Conservation (phyloP, 2,797 vertebrate genomes). For the Cryptoblepharus egeriae region DNA sequence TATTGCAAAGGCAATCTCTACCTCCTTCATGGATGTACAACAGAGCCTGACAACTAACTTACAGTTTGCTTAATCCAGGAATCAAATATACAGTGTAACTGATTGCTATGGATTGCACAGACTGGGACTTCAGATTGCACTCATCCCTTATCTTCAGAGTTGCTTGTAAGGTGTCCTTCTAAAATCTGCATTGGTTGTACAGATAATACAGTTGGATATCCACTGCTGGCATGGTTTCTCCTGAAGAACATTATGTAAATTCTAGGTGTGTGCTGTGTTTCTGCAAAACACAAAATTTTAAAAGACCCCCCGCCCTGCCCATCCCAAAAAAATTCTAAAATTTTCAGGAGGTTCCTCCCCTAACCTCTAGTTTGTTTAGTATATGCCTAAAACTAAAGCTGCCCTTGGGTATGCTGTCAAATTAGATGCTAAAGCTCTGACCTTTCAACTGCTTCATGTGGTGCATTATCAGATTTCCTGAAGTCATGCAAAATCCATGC, state of each 20-base stretch:
- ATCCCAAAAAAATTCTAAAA: too few relatives aligned
- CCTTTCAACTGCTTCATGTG: neutral
- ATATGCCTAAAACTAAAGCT: too few relatives aligned
- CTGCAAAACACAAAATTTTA: too few relatives aligned
- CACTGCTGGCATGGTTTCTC: neutral
- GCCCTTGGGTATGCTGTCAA: neutral
- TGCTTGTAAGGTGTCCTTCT: neutral
- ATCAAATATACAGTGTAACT: neutral
- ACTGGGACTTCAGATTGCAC: neutral
- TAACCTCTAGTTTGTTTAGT: too few relatives aligned
- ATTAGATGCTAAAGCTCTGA: neutral
- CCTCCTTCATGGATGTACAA: neutral
- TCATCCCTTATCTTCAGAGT: neutral
- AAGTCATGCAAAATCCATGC: neutral
- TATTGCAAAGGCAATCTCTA: fast-evolving
- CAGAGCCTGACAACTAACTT: neutral
- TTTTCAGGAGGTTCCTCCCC: too few relatives aligned
- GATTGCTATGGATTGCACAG: neutral
- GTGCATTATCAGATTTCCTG: neutral
- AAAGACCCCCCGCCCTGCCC: too few relatives aligned
- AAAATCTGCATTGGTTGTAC: neutral
- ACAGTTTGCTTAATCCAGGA: neutral
- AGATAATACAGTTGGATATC: neutral
- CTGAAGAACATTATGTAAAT: neutral
- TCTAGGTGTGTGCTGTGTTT: too few relatives aligned